Conservation (phyloP, 2,113 vertebrate genomes). For the Grallaria varia region DNA sequence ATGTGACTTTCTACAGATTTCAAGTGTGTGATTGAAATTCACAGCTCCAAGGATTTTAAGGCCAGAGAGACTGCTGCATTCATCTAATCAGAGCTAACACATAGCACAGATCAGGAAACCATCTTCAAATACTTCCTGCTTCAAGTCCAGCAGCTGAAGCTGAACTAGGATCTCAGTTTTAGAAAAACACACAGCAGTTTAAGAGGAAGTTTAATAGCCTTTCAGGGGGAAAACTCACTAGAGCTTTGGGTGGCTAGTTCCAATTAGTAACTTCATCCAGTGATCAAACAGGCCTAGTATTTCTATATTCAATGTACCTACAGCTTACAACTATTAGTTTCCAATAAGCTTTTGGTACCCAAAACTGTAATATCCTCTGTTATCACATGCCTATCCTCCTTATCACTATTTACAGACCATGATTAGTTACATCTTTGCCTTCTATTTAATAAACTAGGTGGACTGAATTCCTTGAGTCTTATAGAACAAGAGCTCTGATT, state of each 20-base stretch:
- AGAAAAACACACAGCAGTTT: not conserved
- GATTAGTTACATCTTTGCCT: not conserved
- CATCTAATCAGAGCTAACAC: not conserved
- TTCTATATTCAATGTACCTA: not conserved
- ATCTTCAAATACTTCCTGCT: not conserved
- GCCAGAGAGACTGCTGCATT: not conserved
- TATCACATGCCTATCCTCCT: not conserved
- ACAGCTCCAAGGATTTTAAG: not conserved
- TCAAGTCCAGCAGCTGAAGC: not conserved
- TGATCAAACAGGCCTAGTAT: not conserved
- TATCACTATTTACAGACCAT: not conserved
- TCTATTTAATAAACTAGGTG: not conserved
- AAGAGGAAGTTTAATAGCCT: not conserved
- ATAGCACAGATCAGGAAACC: not conserved
- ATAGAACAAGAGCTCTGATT: not conserved
- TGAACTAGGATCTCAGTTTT: not conserved
- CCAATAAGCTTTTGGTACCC: not conserved
- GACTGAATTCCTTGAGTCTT: not conserved
- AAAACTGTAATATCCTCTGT: not conserved
- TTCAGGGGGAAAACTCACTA: not conserved
- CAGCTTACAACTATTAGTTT: not conserved
- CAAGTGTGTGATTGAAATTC: not conserved
- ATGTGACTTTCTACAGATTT: not conserved
- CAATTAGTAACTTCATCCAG: not conserved
- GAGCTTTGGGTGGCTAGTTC: not conserved